Base-by-base conservation (phyloP, 2,888 invertebrate genomes). In the Macaria liturata region DNA sequence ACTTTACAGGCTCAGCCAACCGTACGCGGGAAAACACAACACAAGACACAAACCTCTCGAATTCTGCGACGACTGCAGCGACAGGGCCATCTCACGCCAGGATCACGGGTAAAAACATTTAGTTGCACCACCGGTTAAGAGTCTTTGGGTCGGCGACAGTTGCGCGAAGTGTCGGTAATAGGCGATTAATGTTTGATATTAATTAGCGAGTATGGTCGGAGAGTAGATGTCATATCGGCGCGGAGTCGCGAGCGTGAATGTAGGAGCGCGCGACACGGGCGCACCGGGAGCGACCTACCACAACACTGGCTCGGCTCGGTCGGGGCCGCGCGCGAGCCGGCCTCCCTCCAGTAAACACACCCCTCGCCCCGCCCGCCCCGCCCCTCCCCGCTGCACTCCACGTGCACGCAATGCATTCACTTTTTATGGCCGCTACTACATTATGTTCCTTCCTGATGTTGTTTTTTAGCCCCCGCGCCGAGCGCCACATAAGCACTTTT, bases 241-340 rank as follows among this genome's bases (percentile, higher is more conserved):
- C 82, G 83, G 77, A 75, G 82, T 85, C 85, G 78, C 82, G 86
- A 80, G 77, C 66, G 80, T 75, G 82, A 85, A 79, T 88, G 84
- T 76, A 68, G 54, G 56, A 57, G 70, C 72, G 76, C 76, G 79
- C 81, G 75, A 74, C 77, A 78, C 86, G 83, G 76, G 83, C 84
- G 80, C 80, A 71, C 83, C 79, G 79, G 69, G 75, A 79, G 86
- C 91, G 93, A 94, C 94, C 94, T 94, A 93, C 93, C 93, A 93
- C 94, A 94, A 94, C 92, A 94, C 94, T 89, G 78, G 81, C 78
- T 72, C 69, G 69, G 72, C 53, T 48, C 59, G 59, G 31, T 39
- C 53, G 71, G 70, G 70, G 56, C 47, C 46, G 42, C 61, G 64
- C 72, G 69, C 80, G 79, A 81, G 81, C 83, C 82, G 81, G 86